Evolutionary conservation across 2,113 vertebrate species (phyloP).

Genomic region (Phylloscopus whistleri): DNA sequence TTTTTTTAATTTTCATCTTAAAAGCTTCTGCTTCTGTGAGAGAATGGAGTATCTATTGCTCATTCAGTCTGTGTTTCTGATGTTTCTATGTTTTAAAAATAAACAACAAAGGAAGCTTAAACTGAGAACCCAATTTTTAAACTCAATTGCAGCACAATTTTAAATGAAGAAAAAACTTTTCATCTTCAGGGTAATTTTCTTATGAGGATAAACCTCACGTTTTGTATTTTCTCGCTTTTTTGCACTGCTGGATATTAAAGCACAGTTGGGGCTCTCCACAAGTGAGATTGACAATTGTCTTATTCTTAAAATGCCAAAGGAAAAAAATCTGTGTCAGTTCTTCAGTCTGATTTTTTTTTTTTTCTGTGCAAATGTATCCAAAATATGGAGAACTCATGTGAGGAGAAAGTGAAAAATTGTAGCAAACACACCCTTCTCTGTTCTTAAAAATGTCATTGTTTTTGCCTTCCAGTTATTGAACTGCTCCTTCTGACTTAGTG

Average conservation of each 20-base stretch:
- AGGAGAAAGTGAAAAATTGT: background rate
- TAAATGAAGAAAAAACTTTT: background rate
- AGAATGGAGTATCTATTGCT: background rate
- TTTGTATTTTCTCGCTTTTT: background rate
- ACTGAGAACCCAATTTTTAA: background rate
- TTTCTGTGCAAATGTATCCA: background rate
- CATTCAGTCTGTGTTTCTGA: background rate
- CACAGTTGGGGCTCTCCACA: background rate
- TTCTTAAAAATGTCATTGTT: background rate
- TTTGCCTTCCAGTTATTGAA: background rate
- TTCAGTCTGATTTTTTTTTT: background rate
- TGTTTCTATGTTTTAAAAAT: background rate
- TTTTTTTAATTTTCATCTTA: background rate
- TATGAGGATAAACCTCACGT: background rate
- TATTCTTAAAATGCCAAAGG: background rate
- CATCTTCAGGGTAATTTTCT: background rate
- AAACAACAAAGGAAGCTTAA: background rate
- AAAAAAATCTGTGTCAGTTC: background rate
- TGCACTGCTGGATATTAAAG: background rate
- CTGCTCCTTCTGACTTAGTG: background rate
- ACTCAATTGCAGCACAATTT: background rate
- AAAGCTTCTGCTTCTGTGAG: background rate
- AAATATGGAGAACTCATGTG: background rate
- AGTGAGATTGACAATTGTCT: background rate
- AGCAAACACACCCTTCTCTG: background rate